Base-by-base conservation (phyloP, 2,113 vertebrate genomes). In the Strix uralensis region DNA sequence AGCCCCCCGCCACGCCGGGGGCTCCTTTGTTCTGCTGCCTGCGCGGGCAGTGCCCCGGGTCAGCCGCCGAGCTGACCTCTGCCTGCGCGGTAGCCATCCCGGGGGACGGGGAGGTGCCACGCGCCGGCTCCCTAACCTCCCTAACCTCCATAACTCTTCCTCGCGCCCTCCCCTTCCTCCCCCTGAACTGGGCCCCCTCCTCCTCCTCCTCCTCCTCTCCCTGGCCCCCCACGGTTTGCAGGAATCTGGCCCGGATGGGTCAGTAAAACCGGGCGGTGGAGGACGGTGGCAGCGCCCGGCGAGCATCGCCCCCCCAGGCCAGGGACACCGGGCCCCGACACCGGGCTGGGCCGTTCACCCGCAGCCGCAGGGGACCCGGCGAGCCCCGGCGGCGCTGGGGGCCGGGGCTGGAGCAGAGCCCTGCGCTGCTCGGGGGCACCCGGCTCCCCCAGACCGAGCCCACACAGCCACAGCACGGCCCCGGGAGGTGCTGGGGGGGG, bases 21-120 rank as follows among this genome's bases (percentile, higher is more conserved):
- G 32, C 83, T 86, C 85, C 94, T 97, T 96, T 97, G 96, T 97
- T 97, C 96, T 86, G 92, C 82, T 84, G 90, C 84, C 62, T 1
- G 80, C 69, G 30, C 23, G 13, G 81, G 79, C 72, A 86, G 94
- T 38, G 42, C 69, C 80, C 87, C 3, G 46, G 96, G 96, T 97
- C 96, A 92, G 73, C 8, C 18, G 10, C 85, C 0, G 25, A 59
- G 62, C 81, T 95, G 96, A 97, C 95, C 96, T 96, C 86, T 61
- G 95, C 96, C 94, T 81, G 77, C 30, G 22, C 94, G 2, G 96
- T 91, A 83, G 96, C 82, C 0, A 9, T 90, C 96, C 81, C 89
- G 0, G 0, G 86, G 93, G 96, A 93, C 1, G 32, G 92, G 91
- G 93, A 88, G 94, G 86, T 82, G 92, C 94, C 87, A 79, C 55